Evolutionary conservation across 1,140 invertebrate genomes (phyloP).

Genomic region (Magallana angulata): DNA sequence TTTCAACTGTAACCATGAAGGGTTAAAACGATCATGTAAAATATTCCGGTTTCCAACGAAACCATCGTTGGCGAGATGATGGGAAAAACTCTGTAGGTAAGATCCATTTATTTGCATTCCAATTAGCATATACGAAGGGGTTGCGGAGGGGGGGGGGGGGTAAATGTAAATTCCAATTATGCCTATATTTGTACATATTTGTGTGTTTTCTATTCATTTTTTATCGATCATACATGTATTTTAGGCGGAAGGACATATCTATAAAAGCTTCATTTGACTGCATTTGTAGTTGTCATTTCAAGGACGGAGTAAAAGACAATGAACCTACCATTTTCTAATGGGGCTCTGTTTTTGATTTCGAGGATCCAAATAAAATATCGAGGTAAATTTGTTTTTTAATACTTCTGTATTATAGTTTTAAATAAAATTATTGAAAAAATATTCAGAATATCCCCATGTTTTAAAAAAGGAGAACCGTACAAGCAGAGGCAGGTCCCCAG

Average conservation of each 20-base stretch:
- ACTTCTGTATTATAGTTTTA: neutral
- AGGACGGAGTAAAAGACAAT: neutral
- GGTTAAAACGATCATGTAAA: neutral
- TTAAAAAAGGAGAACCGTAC: too few relatives aligned
- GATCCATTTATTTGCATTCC: too few relatives aligned
- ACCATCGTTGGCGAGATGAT: neutral
- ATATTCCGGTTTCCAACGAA: conserved; percentile 10
- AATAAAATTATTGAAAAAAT: too few relatives aligned
- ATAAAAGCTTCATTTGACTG: neutral
- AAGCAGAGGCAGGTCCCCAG: too few relatives aligned
- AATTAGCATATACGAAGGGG: too few relatives aligned
- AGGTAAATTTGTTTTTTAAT: neutral
- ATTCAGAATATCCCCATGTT: too few relatives aligned
- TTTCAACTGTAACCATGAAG: neutral
- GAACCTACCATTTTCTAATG: neutral
- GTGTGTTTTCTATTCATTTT: neutral
- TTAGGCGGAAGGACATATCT: conserved; percentile 1
- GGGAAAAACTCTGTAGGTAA: neutral
- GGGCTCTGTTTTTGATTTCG: conserved; percentile 1
- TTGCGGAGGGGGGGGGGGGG: too few relatives aligned
- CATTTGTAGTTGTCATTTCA: conserved; percentile 31
- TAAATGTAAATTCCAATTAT: too few relatives aligned
- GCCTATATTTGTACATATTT: too few relatives aligned
- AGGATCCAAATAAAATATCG: neutral
- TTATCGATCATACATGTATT: neutral